Evolutionary conservation across 2,113 vertebrate genomes (phyloP), one percentile per base, ranked within the genome.

Genomic region (Pycnonotus jocosus): DNA sequence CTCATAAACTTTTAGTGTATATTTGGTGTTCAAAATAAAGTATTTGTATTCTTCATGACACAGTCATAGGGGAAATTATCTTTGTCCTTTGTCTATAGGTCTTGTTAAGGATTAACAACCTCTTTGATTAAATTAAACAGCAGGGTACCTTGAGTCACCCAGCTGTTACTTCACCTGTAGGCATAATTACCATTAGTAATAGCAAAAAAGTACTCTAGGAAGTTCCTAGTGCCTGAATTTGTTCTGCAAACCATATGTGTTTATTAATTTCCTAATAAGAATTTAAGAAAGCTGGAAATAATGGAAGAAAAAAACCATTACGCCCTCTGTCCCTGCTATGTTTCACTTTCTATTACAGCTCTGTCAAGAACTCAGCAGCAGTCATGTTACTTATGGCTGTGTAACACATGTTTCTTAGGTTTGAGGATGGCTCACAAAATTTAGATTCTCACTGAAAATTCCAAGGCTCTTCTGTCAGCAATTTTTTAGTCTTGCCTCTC

Each of bases 41-140:
- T 35, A 4, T 47, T 88, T 54, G 58, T n/a, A 64, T 92, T 45
- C 56, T 93, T 88, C 84, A 56, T 92, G 93, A 93, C 12, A 3
- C 25, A 65, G 28, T 90, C 74, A 90, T 12, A 80, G 17, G 14
- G 66, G 53, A 86, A 54, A 82, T 13, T 14, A 78, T 96, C 25
- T 94, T 92, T 90, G 38, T 64, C 42, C 40, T 92, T 86, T 79
- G 79, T 85, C n/a, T 85, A 93, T 92, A 90, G 48, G 64, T 90
- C 83, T 93, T 95, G 44, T 90, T 94, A 94, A 94, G 57, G 18
- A 94, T 47, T 93, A 81, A 90, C 2, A 25, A 66, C 56, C 95
- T n/a, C 47, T 86, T 88, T 87, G 66, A 83, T 94, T 95, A 95
- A 94, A 96, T 80, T 96, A 95, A 96, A 87, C n/a, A 74, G 38